A percentile compares a stretch with the other conserved stretches of the same genome.
phyloP scores from a whole-genome alignment of 2,113 vertebrate genomes.

The Anarhynchus alexandrinus region DNA sequence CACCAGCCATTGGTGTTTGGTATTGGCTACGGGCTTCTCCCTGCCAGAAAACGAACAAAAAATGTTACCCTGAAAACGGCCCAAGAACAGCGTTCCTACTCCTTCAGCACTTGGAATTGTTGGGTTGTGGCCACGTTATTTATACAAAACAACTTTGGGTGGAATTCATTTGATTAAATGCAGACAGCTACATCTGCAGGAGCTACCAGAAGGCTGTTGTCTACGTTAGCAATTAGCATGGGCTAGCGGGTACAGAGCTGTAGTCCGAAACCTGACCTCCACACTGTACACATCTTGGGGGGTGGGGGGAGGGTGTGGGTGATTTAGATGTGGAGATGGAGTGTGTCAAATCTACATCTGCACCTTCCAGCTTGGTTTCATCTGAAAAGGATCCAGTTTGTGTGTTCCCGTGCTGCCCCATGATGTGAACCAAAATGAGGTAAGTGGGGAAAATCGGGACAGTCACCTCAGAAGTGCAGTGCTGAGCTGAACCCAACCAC shows the following conservation, averaged over 20 bases:
- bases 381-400: background rate
- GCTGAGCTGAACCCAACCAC: background rate
- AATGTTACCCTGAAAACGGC: background rate
- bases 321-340: background rate
- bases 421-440: background rate
- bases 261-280: background rate
- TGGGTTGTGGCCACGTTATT: background rate
- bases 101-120: background rate
- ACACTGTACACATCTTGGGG: too few relatives aligned
- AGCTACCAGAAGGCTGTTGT: background rate
- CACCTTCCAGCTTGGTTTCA: background rate
- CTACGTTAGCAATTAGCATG: background rate
- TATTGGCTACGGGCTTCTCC: background rate
- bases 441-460: background rate
- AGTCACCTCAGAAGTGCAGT: background rate
- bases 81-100: background rate
- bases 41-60: background rate
- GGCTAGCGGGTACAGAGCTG: background rate
- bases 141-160: background rate
- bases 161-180: background rate
- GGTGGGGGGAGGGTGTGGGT: too few relatives aligned
- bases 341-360: background rate
- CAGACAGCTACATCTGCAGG: background rate
- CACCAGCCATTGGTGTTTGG: background rate
- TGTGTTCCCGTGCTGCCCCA: background rate